Percentiles rank a stretch among this genome's conserved stretches.
Conservation (phyloP, 1,140 invertebrate species). For the Aphis gossypii region DNA sequence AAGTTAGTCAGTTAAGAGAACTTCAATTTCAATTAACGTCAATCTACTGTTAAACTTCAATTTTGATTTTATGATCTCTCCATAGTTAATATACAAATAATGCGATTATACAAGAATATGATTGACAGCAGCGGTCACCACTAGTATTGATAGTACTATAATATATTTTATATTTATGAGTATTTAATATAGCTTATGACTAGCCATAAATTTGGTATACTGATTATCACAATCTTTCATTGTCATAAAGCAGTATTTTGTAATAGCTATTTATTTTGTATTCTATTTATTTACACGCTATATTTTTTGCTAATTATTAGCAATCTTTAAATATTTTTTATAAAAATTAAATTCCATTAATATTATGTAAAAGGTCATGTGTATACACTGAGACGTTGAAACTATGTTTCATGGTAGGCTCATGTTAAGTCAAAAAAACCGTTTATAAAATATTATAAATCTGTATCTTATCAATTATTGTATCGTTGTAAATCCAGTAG, state of each 20-base stretch:
- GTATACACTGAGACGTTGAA: not conserved
- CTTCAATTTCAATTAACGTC: not conserved
- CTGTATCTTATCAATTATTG: not conserved
- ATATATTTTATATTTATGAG: not conserved
- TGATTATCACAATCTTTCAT: not conserved
- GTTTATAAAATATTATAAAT: not conserved
- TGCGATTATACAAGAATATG: not conserved
- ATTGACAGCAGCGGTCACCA: not conserved
- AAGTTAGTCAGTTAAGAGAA: not conserved
- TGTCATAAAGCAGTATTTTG: not conserved
- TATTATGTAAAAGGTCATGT: not conserved
- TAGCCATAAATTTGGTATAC: no score
- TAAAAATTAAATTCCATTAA: not conserved
- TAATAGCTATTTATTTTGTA: no score
- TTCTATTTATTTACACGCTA: not conserved
- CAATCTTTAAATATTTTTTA: not conserved
- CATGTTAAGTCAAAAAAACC: not conserved
- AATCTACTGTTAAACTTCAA: not conserved
- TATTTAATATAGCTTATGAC: no score
- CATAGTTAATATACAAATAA: not conserved
- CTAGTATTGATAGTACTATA: not conserved
- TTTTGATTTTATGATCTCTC: not conserved
- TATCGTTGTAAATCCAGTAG: not conserved
- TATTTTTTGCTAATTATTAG: not conserved
- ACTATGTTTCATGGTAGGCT: not conserved